Evolutionary conservation across 23 tunicate genomes (phyloP).

Genomic region (Halocynthia aurantium): DNA sequence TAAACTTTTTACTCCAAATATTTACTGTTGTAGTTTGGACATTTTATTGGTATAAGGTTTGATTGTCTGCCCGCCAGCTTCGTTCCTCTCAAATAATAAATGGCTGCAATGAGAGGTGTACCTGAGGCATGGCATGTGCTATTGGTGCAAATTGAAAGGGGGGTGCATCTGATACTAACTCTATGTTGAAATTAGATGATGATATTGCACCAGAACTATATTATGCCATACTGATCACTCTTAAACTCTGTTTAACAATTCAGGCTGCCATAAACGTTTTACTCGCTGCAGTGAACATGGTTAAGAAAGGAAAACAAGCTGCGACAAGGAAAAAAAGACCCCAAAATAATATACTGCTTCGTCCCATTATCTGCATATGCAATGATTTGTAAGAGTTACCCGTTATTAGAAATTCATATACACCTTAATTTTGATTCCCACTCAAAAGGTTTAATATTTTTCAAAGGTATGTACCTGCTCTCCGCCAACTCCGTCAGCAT

Average conservation of each 20-base stretch:
- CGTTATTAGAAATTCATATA: not conserved
- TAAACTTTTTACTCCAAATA: too few species aligned
- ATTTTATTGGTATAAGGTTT: too few species aligned
- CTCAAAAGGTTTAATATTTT: not conserved
- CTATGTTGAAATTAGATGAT: too few species aligned
- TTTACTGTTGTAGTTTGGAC: too few species aligned
- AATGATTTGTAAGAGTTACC: constrained; percentile 78
- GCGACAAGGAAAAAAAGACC: constrained; percentile 39
- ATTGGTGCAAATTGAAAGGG: too few species aligned
- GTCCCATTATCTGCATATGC: constrained; percentile 98
- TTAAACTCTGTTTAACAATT: not conserved
- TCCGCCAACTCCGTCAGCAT: constrained; percentile 84
- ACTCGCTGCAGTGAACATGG: constrained; percentile 34
- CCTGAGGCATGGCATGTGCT: too few species aligned
- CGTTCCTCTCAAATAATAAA: too few species aligned
- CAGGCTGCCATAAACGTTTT: constrained; percentile 83
- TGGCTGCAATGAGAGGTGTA: too few species aligned
- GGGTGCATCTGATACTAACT: too few species aligned
- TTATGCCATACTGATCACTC: too few species aligned
- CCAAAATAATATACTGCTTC: constrained; percentile 21
- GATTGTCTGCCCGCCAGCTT: too few species aligned
- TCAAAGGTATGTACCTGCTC: constrained; percentile 78
- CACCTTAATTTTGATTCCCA: not conserved
- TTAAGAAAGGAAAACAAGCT: constrained; percentile 18
- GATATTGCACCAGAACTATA: too few species aligned